Evolutionary conservation across 2,113 vertebrate species (phyloP).

Genomic region (Callospermophilus lateralis): DNA sequence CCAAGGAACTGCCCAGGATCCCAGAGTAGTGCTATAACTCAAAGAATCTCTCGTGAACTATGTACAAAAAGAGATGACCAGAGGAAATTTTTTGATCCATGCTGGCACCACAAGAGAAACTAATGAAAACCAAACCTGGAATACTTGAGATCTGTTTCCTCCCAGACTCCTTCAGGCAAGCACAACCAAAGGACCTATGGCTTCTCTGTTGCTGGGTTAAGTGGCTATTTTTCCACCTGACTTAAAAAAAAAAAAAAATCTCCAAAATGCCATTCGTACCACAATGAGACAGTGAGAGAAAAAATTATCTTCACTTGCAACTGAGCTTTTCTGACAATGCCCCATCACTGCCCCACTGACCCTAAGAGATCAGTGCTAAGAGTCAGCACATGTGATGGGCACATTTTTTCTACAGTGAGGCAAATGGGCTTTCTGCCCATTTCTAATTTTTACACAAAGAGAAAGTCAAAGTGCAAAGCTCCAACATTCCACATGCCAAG

Average conservation of each 20-base stretch:
- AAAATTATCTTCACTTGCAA: not conserved
- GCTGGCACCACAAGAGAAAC: not conserved
- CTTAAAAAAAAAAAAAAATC: not conserved
- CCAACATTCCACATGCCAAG: not conserved
- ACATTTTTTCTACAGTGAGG: not conserved
- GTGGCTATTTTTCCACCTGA: not conserved
- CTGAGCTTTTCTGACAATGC: not conserved
- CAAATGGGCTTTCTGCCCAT: fast-evolving
- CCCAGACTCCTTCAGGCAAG: not conserved
- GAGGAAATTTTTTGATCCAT: not conserved
- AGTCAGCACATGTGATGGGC: not conserved
- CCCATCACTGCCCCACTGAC: fast-evolving
- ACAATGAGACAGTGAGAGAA: not conserved
- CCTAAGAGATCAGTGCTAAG: not conserved
- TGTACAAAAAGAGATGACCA: not conserved
- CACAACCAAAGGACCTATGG: not conserved
- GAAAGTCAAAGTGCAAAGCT: not conserved
- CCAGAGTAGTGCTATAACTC: not conserved
- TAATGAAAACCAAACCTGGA: not conserved
- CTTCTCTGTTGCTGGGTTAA: not conserved
- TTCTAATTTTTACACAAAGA: not conserved
- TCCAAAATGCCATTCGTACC: not conserved
- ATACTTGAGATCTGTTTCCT: not conserved
- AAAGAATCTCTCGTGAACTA: not conserved
- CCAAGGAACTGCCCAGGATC: not conserved